Conservation (phyloP, 1,140 invertebrate species). For the Leptestheria dahalacensis region DNA sequence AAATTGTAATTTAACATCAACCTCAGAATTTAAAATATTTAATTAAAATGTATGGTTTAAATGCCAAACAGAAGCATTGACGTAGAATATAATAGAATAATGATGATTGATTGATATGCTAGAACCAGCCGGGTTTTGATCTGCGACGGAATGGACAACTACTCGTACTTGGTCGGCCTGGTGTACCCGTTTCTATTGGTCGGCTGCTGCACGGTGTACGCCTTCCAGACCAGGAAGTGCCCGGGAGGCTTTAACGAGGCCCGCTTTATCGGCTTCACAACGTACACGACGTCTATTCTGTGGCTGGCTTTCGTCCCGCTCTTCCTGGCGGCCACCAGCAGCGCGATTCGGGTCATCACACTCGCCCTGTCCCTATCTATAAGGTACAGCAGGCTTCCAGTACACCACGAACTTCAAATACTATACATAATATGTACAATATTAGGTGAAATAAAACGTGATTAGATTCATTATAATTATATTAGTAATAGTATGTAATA, state of each 20-base stretch:
- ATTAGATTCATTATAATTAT: no score
- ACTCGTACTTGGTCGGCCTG: conserved; percentile 34
- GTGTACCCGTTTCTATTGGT: conserved; percentile 40
- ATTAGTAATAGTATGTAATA: no score
- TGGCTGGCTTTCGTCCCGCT: conserved; percentile 60
- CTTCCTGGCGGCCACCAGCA: conserved; percentile 41
- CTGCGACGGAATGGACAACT: conserved; percentile 35
- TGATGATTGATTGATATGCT: background rate
- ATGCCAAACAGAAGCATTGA: background rate
- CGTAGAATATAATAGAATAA: background rate
- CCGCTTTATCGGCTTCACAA: conserved; percentile 55
- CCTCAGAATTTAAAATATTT: no score
- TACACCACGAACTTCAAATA: no score
- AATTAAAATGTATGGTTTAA: no score
- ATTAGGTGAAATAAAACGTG: no score
- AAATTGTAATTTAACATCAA: no score
- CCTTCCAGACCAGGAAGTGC: conserved; percentile 56
- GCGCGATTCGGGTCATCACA: conserved; percentile 35
- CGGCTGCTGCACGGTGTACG: conserved; percentile 50
- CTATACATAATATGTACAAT: no score
- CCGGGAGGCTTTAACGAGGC: conserved; percentile 63
- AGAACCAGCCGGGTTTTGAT: conserved; percentile 20
- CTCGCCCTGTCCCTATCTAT: conserved; percentile 38
- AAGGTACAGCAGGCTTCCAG: no score
- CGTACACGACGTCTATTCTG: conserved; percentile 60